Evolutionary conservation across 2,113 vertebrate genomes (phyloP), one percentile per base, ranked within the genome.

Genomic region (Balaenoptera acutorostrata): DNA sequence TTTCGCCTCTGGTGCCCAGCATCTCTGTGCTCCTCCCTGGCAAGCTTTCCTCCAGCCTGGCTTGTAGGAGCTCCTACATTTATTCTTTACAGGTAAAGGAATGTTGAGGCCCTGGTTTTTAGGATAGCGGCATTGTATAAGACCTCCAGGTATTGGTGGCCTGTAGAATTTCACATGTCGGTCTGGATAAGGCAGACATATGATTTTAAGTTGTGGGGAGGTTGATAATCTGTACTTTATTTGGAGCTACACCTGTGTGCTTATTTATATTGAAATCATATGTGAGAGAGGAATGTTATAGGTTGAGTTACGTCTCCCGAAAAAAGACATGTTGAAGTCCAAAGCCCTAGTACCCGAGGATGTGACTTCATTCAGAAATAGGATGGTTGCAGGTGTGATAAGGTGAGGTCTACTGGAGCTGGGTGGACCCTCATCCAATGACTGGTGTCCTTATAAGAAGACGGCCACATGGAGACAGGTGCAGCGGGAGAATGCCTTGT

Each of bases 81-180:
- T 29, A 21, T 66, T 18, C 61, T 11, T 63, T 4, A 39, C 20
- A 11, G 36, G 61, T 77, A 25, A 14, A n/a, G 17, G 46, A 57
- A 66, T 5, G 7, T 8, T 25, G 15, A 21, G 6, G 61, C 3
- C 36, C 29, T n/a, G 17, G 36, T 44, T 68, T 44, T 59, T 36
- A 21, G 15, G 3, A 21, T 2, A 14, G 49, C 2, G 11, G 61
- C 49, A 31, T 46, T 7, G 0, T 14, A 18, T 3, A 55, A 31
- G 1, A 13, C 12, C 63, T 68, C 49, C 7, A 49, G 31, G 20
- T 0, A 1, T 0, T 21, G 72, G 61, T 46, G 61, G 61, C 61
- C 71, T 87, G 49, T 15, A 44, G 72, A 23, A 20, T 36, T 69
- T 36, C 63, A n/a, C 4, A 11, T 0, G 3, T 44, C 1, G 0